Evolutionary conservation across 2,888 invertebrate genomes (phyloP).

Genomic region (Diachrysia chrysitis): DNA sequence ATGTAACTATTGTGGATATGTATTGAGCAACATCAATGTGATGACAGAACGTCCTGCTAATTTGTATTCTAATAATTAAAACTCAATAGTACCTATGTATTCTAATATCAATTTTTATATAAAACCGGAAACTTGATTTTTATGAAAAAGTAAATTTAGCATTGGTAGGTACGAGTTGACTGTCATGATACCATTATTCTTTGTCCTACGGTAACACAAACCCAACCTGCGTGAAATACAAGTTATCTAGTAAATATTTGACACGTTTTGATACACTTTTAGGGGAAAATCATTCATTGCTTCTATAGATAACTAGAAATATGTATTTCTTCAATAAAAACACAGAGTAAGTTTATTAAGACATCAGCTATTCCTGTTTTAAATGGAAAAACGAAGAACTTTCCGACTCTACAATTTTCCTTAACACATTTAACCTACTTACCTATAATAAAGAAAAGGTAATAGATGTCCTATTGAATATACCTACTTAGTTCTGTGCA

Average conservation of each 20-base stretch:
- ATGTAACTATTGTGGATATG: not conserved
- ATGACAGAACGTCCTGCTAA: not conserved
- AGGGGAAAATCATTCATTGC: not conserved
- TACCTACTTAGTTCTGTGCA: conserved; percentile 7
- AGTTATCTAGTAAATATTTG: too few species aligned
- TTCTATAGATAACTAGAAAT: not conserved
- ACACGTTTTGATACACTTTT: too few species aligned
- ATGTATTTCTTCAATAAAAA: not conserved
- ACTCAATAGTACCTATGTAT: not conserved
- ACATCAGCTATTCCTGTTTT: not conserved
- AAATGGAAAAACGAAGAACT: not conserved
- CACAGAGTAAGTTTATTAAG: not conserved
- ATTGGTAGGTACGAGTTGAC: too few species aligned
- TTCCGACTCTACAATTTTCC: not conserved
- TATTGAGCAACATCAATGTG: not conserved
- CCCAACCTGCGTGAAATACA: too few species aligned
- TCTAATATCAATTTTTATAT: not conserved
- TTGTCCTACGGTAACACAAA: too few species aligned
- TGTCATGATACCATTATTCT: too few species aligned
- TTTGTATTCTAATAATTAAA: not conserved
- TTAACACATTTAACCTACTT: not conserved
- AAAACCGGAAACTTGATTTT: too few species aligned
- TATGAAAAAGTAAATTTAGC: too few species aligned
- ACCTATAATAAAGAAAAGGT: conserved; percentile 4
- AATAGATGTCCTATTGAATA: conserved; percentile 33